Evolutionary conservation across 1,140 invertebrate species (phyloP), one percentile per base, ranked within the genome.

Genomic region (Zophobas atratus): DNA sequence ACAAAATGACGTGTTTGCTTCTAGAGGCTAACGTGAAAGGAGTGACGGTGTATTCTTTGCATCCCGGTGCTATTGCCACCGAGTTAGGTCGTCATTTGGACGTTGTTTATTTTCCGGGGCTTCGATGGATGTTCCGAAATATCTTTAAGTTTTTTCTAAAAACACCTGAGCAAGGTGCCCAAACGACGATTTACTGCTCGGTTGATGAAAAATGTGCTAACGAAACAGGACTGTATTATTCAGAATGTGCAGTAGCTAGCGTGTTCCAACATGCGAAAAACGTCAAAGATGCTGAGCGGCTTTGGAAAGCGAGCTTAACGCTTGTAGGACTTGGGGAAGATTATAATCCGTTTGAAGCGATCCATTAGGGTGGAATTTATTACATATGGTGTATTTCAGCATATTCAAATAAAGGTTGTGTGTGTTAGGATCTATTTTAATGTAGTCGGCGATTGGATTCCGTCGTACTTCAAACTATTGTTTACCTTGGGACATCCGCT

Each of bases 141-240:
- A 0, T 88, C 0, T 39, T 84, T 0, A 84, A 77, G 35, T 86
- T 86, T 0, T 89, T 91, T 60, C 86, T 90, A 34, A 94, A 94
- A 85, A 89, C 87, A 6, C 88, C 90, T 0, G 88, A 89, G 79
- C 89, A 93, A 80, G 95, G 95, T 0, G 94, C 94, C 4, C 95
- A 96, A 86, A 96, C 95, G 0, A 92, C 92, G 1, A 87, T 97
- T 51, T 91, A 95, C 82, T 95, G 95, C 84, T 90, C 94, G 1
- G 85, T 96, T 0, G 92, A 94, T 84, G 92, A 94, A 79, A 87
- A 90, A 71, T 88, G 91, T 77, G 91, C 88, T 1, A 86, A 91
- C 79, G 86, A 92, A 83, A 92, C 90, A 81, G 93, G 94, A 77
- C 82, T 91, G 75, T 87, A 87, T 88, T 89, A 83, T 84, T 89